Base-by-base conservation (phyloP, 2,888 invertebrate genomes). In the Cyclophora albipunctata region DNA sequence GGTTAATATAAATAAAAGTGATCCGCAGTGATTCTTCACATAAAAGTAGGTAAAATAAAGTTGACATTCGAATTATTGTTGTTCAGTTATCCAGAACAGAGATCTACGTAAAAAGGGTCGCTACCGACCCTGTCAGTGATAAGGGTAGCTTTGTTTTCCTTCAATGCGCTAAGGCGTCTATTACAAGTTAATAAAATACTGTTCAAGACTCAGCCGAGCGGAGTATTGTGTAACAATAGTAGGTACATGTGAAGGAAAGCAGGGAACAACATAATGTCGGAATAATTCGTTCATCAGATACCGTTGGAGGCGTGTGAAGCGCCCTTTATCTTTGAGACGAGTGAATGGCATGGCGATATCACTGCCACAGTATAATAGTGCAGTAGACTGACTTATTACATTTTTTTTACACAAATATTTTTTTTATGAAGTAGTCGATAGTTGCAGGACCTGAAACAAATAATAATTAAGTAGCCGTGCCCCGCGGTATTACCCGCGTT, bases 261-360 rank as follows among this genome's bases (percentile, higher is more conserved):
- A 37, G 37, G 37, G 4, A 5, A 5, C 5, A 37, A 37, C 5
- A 5, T 37, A 37, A 37, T 5, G 37, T 37, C 68, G 62, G 68
- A 70, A 67, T 73, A 71, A 74, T 63, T 64, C 63, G 60, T 61
- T 60, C 69, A 68, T 74, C 71, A 71, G 63, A 66, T 73, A 74
- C 66, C 63, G 64, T 65, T 60, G 60, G 53, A 60, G 60, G 61
- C 62, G 67, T 66, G 65, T 66, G 61, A 69, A 67, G 60, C 61
- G 46, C 73, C 72, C 78, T 81, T 80, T 81, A 82, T 81, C 78
- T 79, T 60, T 56, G 67, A 67, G 71, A 69, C 67, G 67, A 69
- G 72, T 60, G 72, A 79, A 78, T 71, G 71, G 72, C 58, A 67
- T 71, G 66, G 75, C 74, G 75, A 76, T 81, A 80, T 75, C 76